Conservation (phyloP, 1,140 invertebrate genomes). For the Drosophila melanica region DNA sequence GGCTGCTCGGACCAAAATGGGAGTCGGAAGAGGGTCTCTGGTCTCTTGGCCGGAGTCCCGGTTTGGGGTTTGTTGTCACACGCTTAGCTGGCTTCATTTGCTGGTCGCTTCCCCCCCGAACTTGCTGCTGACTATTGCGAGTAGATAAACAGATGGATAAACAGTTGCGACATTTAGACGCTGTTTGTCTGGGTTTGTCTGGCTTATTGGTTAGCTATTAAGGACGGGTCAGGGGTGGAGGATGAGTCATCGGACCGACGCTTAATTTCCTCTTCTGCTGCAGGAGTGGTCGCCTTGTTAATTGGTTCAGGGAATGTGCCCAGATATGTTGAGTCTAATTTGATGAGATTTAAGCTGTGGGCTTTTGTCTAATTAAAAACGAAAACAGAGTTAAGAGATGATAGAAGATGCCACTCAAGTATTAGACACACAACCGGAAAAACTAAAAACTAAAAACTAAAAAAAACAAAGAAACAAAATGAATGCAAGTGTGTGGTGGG, state of each 20-base stretch:
- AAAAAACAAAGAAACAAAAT: constrained; percentile 40
- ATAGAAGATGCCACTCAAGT: constrained; percentile 40
- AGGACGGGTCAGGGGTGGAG: background rate
- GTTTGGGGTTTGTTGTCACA: constrained; percentile 47
- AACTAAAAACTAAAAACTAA: too few species aligned
- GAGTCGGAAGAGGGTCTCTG: background rate
- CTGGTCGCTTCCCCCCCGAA: constrained; percentile 6
- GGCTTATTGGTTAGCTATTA: constrained; percentile 26
- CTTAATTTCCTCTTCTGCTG: constrained; percentile 18
- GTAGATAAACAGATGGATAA: constrained; percentile 50
- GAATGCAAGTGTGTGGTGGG: constrained; percentile 6
- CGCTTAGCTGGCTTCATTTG: constrained; percentile 76
- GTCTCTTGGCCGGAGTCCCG: background rate
- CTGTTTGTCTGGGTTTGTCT: constrained; percentile 38
- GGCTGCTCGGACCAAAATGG: constrained; percentile 11
- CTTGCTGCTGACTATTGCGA: background rate
- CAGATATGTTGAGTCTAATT: constrained; percentile 55
- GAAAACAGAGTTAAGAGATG: background rate
- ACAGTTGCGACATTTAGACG: constrained; percentile 29
- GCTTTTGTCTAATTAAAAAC: constrained; percentile 64
- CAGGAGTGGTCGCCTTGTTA: constrained; percentile 31
- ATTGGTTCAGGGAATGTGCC: constrained; percentile 39
- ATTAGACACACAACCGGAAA: constrained; percentile 56
- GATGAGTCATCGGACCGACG: constrained; percentile 34
- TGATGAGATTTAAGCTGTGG: constrained; percentile 58